phyloP scores from a whole-genome alignment of 2,113 vertebrate species.

The Rhabdomys dilectus region DNA sequence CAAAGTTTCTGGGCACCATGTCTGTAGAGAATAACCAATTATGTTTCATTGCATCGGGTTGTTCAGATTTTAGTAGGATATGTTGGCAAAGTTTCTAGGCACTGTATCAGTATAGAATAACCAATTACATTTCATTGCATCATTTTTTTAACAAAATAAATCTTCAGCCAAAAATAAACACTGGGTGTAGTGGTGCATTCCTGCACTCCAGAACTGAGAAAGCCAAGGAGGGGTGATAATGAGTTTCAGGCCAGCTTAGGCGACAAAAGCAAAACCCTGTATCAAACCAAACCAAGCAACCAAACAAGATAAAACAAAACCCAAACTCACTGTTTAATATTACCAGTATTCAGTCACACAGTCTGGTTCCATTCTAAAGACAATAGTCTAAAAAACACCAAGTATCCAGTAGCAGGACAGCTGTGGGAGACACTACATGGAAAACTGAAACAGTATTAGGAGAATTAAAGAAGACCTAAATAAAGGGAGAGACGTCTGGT shows the following conservation, averaged over 20 bases:
- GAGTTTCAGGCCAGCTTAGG: neutral
- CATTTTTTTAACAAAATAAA: neutral
- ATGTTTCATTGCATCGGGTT: neutral
- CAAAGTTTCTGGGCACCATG: neutral
- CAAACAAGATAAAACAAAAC: neutral
- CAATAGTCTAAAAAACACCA: neutral
- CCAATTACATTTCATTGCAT: neutral
- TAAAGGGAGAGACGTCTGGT: neutral
- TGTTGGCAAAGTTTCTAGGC: neutral
- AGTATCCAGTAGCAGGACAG: neutral
- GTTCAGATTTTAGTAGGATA: neutral
- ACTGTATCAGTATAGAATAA: neutral
- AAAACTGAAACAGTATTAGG: neutral
- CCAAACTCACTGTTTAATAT: neutral
- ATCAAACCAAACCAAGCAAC: neutral
- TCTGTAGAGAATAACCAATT: neutral
- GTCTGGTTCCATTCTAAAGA: neutral
- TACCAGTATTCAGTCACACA: neutral
- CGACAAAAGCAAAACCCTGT: neutral
- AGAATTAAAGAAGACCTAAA: neutral
- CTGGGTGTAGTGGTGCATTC: neutral
- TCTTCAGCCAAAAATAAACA: neutral
- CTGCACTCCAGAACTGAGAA: neutral
- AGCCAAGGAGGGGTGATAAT: neutral
- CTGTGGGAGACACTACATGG: neutral